Base-by-base conservation (phyloP, 2,888 invertebrate genomes). In the Metacarcinus magister region DNA sequence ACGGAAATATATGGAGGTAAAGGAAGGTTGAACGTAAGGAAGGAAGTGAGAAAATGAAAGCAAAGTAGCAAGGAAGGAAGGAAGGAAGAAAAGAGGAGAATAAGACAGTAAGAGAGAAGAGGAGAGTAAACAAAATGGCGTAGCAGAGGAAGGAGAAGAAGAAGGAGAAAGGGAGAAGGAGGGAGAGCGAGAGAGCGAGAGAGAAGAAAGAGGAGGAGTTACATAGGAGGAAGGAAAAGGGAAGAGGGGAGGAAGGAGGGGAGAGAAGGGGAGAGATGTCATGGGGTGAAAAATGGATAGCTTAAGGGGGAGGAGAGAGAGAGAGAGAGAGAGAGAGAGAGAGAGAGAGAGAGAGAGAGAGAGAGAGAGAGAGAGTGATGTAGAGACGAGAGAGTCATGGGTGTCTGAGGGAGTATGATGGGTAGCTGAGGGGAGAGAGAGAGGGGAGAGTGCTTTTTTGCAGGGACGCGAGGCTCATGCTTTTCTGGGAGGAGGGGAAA, bases 281-380 rank as follows among this genome's bases (percentile, higher is more conserved):
- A 60, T 13, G 60, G 60, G 60, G 23, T 39, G 93, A 67, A 60
- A 93, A 39, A 67, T 32, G 10, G 93, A 67, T 54, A 39, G 39
- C 10, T 54, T 43, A 2, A 93, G 93, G 60, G 13, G 28, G 67
- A 67, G 7, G 32, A 60, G 32, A 39, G 32, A 75, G 67, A 23
- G 43, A 75, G 39, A n/a, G 23, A n/a, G 43, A 46, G 28, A 44
- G 67, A 82, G 28, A 75, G 46, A 23, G 32, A n/a, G 82, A 46
- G 67, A 75, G 82, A n/a, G 67, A 75, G 46, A 75, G 82, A 82
- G 82, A 75, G 82, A 82, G 82, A 28, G 82, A 75, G 60, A 75
- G 82, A 60, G 75, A 43, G n/a, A 32, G 67, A 54, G 32, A 39
- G 67, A 67, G 67, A 28, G 67, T 39, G 48, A 28, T 23, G 28